Evolutionary conservation across 1,140 invertebrate species (phyloP), one percentile per base, ranked within the genome.

Genomic region (Brachionus manjavacas): DNA sequence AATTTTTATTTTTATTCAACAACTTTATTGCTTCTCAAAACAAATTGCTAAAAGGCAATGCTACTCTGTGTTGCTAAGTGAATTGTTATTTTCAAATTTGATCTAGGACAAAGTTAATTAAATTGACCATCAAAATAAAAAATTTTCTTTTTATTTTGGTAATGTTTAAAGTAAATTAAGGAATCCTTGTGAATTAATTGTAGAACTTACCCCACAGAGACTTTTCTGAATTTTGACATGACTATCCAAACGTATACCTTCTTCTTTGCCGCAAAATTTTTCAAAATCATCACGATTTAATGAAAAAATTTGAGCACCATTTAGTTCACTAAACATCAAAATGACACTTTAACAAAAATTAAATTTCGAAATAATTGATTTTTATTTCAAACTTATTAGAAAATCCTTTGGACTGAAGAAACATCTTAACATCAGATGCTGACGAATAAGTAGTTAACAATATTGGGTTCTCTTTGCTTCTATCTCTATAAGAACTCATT

Each of bases 321-420:
- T 91, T 85, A 94, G 90, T 9, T 91, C 92, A 85, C 92, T 90
- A 20, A 94, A 90, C 81, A 92, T 92, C 72, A 91, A 91, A 68
- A 92, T 89, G 14, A 93, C 91, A 79, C 90, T 91, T 84, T 68
- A 86, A 86, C 25, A 46, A 84, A 23, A 78, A n/a, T 20, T 6
- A 41, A 20, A 41, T 20, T 39, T 39, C 7, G 4, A 23, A 31
- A 7, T 35, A 7, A 35, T 7, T 35, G 31, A 35, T 35, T 35
- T 35, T 35, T 35, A 2, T 76, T 83, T 86, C 85, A 86, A 88
- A 91, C 85, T 89, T 89, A 23, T 92, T 89, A 52, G 92, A 92
- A 89, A 95, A 95, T 43, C 92, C 92, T 88, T 95, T 95, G 4
- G 91, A 91, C 74, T 91, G 89, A 8, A 95, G 88, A 94, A 94